Base-by-base conservation (phyloP, 2,888 invertebrate species). In the Stictocephala bisonia region DNA sequence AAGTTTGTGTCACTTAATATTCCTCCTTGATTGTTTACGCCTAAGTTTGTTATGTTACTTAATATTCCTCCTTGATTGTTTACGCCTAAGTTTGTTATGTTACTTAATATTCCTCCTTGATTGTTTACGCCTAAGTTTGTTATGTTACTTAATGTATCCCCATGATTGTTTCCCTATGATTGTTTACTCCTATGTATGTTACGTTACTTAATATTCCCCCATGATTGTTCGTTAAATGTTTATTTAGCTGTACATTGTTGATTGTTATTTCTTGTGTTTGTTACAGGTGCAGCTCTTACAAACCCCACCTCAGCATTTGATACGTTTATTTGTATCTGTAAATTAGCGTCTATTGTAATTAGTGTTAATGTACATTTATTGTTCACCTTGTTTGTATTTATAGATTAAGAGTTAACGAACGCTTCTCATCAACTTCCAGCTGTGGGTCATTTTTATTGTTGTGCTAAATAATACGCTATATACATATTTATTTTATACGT, bases 351-450 rank as follows among this genome's bases (percentile, higher is more conserved):
- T 64, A 64, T 64, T 64, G 64, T 64, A 64, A 64, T 41, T 64
- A 64, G 64, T 64, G 64, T 64, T 64, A 64, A 64, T 64, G 64
- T 64, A 64, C 40, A 64, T 64, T 64, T 64, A 64, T 64, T 64
- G 64, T 27, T 35, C 64, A 64, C 15, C 24, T 64, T 64, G 44
- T 64, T 64, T 64, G 64, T 64, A 64, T 64, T 64, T 44, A 64
- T 64, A 64, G 64, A 64, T 41, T 64, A 64, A 64, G 64, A 44
- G 24, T 64, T 26, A 64, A 40, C 40, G 64, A 64, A 56, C 24
- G 44, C 44, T 64, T 44, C 44, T 44, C 13, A 44, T 13, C 64
- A 24, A 26, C 1, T 44, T 44, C 64, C 44, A 3, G n/a, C 41
- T 26, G 7, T 64, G 64, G 64, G 44, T 27, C 41, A 44, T 64